phyloP scores from a whole-genome alignment of 2,113 vertebrate genomes.

The Orthonyx spaldingii region DNA sequence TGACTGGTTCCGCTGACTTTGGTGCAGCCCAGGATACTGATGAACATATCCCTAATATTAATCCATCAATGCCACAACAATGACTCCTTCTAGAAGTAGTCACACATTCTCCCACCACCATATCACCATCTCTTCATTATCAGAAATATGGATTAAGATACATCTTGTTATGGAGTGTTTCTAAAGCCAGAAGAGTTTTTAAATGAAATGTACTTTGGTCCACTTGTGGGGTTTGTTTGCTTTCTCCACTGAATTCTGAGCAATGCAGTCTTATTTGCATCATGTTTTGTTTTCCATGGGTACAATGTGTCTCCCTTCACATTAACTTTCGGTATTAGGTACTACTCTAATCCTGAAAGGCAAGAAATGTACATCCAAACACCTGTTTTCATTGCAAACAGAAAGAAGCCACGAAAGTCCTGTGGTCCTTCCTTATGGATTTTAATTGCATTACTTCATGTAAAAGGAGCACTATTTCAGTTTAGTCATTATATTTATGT shows the following conservation, averaged over 20 bases:
- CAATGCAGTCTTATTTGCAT: background rate
- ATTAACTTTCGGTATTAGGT: background rate
- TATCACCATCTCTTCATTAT: background rate
- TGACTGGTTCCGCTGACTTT: fast-evolving
- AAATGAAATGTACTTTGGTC: background rate
- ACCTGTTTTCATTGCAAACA: background rate
- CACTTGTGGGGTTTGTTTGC: background rate
- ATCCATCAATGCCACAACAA: background rate
- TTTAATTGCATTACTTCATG: background rate
- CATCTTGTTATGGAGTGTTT: background rate
- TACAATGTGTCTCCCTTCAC: background rate
- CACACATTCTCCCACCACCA: background rate
- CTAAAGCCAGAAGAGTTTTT: background rate
- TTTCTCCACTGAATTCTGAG: background rate
- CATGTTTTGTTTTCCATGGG: background rate
- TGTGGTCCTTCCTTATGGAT: background rate
- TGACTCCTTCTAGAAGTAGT: background rate
- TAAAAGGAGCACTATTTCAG: background rate
- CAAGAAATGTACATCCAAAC: background rate
- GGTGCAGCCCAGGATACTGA: background rate
- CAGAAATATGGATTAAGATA: background rate
- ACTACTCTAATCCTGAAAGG: background rate
- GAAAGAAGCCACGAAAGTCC: background rate
- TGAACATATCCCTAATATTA: background rate
- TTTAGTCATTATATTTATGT: background rate